Evolutionary conservation across 2,888 invertebrate genomes (phyloP), one percentile per base, ranked within the genome.

Genomic region (Thereva unica): DNA sequence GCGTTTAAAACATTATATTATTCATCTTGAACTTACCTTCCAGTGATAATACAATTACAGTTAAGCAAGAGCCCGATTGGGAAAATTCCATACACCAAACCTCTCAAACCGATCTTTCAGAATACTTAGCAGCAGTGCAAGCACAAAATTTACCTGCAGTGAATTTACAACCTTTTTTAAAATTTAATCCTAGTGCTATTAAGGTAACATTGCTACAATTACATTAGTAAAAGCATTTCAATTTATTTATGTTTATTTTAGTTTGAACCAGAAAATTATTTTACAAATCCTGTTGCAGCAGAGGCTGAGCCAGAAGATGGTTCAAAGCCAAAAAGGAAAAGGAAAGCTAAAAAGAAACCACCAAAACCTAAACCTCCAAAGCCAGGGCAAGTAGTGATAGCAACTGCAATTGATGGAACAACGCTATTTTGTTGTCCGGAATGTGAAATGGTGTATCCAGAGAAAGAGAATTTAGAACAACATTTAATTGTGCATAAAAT

Each of bases 381-480:
- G 81, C 91, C 90, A 1, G 91, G 91, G 0, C 89, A 89, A 77
- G 90, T 91, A 10, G 86, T 89, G 72, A 90, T 91, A 67, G 88
- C 90, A 0, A 87, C 87, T 0, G 89, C 90, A 0, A 77, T 89
- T 0, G 91, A 91, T 75, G 92, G 92, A 10, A 86, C 89, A 0
- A 86, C 88, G 0, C 80, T 91, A 34, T 91, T 85, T 81, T 91
- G 91, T 78, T 91, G 91, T 76, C 91, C 91, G 0, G 90, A 91
- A 80, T 91, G 91, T 76, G 87, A 89, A 77, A 89, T 90, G 89
- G 90, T 90, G 0, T 91, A 91, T 77, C 89, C 90, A 0, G 90
- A 91, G 74, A 91, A 91, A 77, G 89, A 90, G 71, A 84, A 90
- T 73, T 80, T 92, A n/a, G 91, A 92, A 76, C 85, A 88, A 76